phyloP scores from a whole-genome alignment of 2,888 invertebrate genomes.

The Byasa hedistus region DNA sequence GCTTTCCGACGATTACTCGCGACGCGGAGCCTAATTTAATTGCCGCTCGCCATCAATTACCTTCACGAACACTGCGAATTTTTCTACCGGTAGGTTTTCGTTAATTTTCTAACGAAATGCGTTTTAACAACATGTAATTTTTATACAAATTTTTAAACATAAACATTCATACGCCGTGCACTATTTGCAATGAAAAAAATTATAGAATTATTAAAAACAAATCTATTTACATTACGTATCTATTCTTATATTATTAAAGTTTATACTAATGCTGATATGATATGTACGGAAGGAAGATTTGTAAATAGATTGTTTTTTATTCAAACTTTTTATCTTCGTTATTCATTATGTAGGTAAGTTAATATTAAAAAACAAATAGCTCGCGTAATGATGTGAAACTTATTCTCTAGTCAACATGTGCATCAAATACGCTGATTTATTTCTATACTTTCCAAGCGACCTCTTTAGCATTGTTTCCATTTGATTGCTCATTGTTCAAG shows the following conservation, averaged over 20 bases:
- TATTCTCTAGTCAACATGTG: constrained; percentile 26
- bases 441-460: constrained; percentile 44
- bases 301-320: no score
- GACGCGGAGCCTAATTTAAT: constrained; percentile 76
- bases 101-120: constrained; percentile 41
- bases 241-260: no score
- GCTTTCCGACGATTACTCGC: constrained; percentile 76
- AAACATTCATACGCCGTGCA: not conserved
- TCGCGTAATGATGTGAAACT: not conserved
- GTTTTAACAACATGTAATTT: not conserved
- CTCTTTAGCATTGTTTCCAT: constrained; percentile 53
- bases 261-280: no score
- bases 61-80: constrained; percentile 56
- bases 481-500: constrained; percentile 51
- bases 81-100: constrained; percentile 60
- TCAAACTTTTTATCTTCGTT: no score
- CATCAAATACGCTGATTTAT: constrained; percentile 51
- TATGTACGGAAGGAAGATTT: no score
- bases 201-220: not conserved
- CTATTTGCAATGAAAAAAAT: not conserved
- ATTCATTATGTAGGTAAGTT: not conserved
- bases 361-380: not conserved
- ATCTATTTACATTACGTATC: not conserved
- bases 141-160: not conserved
- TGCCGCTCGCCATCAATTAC: constrained; percentile 75